phyloP scores from a whole-genome alignment of 2,888 invertebrate genomes.

The Augochlorella aurata region DNA sequence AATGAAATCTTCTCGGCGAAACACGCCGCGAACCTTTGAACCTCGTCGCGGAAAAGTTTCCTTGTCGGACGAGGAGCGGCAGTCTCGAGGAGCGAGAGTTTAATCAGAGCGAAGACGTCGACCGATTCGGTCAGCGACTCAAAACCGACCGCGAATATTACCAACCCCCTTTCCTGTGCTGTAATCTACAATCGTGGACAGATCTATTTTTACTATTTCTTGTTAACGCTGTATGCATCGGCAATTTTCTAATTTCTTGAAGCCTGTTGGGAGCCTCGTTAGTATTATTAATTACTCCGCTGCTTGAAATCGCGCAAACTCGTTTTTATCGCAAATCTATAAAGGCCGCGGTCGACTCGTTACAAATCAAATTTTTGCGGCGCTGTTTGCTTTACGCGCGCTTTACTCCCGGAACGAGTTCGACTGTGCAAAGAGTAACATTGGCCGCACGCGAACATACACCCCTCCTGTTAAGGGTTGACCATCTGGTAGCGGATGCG shows the following conservation, averaged over 20 bases:
- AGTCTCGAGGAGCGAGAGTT: conserved; percentile 21
- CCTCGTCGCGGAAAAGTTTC: conserved; percentile 13
- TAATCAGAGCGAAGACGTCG: conserved; percentile 21
- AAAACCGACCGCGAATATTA: background rate
- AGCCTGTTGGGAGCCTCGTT: too few relatives aligned
- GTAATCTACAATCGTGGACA: background rate
- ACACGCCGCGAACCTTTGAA: background rate
- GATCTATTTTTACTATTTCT: too few relatives aligned
- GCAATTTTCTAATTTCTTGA: too few relatives aligned
- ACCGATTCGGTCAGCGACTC: background rate
- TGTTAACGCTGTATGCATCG: too few relatives aligned
- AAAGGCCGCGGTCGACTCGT: too few relatives aligned
- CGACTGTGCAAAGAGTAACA: background rate
- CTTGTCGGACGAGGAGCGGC: background rate
- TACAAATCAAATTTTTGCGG: background rate
- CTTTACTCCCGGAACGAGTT: background rate
- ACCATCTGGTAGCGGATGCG: background rate
- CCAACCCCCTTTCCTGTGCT: background rate
- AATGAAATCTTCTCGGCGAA: background rate
- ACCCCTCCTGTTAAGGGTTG: background rate
- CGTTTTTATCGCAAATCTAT: too few relatives aligned
- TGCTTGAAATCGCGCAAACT: too few relatives aligned
- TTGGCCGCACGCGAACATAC: background rate
- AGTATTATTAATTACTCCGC: too few relatives aligned
- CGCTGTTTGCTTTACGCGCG: background rate